Evolutionary conservation across 2,888 invertebrate species (phyloP).

Genomic region (Brenthis hecate): DNA sequence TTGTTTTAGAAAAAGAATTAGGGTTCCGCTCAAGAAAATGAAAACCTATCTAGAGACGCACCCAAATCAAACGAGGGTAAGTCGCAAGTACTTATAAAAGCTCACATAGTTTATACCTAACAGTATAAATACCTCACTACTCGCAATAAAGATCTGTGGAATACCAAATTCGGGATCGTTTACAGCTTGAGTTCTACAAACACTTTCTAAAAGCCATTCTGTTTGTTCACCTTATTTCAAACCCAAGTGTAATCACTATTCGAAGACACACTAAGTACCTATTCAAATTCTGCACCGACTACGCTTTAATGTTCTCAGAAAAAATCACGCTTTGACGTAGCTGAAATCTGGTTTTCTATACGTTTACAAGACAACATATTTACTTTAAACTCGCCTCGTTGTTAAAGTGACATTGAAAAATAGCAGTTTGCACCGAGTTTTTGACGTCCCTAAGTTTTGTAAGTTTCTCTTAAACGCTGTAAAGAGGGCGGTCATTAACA

Average conservation of each 20-base stretch:
- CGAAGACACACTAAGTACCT: conserved; percentile 46
- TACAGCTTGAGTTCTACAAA: conserved; percentile 44
- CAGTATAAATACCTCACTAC: neutral
- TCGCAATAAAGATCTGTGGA: conserved; percentile 23
- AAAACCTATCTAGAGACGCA: too few relatives aligned
- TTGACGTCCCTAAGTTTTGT: conserved; percentile 52
- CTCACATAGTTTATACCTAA: neutral
- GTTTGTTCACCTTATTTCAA: conserved; percentile 56
- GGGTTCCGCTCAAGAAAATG: too few relatives aligned
- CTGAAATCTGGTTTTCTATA: conserved; percentile 33
- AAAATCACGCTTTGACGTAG: conserved; percentile 5
- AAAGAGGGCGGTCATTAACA: conserved; percentile 47
- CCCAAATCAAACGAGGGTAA: too few relatives aligned
- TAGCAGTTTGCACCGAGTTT: conserved; percentile 55
- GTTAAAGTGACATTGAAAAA: conserved; percentile 53
- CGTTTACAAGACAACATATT: conserved; percentile 43
- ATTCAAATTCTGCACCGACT: conserved; percentile 51
- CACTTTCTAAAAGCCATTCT: conserved; percentile 57
- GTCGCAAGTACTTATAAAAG: too few relatives aligned
- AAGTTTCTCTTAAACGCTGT: conserved; percentile 44
- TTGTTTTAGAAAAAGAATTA: too few relatives aligned
- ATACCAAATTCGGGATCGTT: conserved; percentile 45
- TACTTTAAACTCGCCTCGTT: conserved; percentile 45
- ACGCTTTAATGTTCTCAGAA: conserved; percentile 21
- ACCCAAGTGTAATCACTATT: conserved; percentile 55